Conservation (phyloP, 2,113 vertebrate species). For the Epinephelus cyanopodus region DNA sequence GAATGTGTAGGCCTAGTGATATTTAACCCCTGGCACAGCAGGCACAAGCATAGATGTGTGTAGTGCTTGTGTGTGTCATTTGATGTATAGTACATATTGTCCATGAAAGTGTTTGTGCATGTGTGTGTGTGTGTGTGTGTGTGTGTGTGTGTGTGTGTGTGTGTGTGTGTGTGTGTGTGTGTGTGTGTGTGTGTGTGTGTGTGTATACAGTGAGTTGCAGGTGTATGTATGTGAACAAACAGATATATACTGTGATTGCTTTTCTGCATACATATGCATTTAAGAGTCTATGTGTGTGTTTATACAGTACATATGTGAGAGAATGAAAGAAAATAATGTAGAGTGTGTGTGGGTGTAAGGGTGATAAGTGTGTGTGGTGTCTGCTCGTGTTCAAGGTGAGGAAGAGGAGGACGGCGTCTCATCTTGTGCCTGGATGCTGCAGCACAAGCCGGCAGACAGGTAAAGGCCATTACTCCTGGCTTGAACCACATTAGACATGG, state of each 20-base stretch:
- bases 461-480: slow-evolving; percentile 58
- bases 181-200: not conserved
- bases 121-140: not conserved
- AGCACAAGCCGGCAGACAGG: slow-evolving; percentile 34
- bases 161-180: not conserved
- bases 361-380: slow-evolving; percentile 3
- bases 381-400: slow-evolving; percentile 53
- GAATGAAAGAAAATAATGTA: slow-evolving; percentile 41
- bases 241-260: slow-evolving; percentile 43
- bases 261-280: slow-evolving; percentile 31
- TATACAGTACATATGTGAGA: slow-evolving; percentile 45
- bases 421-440: slow-evolving; percentile 4
- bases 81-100: not conserved
- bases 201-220: not conserved
- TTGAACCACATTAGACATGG: slow-evolving; percentile 43
- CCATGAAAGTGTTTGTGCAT: not conserved
- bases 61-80: not conserved
- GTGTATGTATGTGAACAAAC: slow-evolving; percentile 10
- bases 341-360: not conserved
- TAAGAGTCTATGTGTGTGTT: not conserved
- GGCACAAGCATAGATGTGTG: not conserved
- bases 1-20: not conserved
- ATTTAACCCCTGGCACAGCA: not conserved
- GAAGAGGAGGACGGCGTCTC: slow-evolving; percentile 27
- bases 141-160: slow-evolving; percentile 4